Evolutionary conservation across 2,113 vertebrate species (phyloP).

Genomic region (Lontra canadensis): DNA sequence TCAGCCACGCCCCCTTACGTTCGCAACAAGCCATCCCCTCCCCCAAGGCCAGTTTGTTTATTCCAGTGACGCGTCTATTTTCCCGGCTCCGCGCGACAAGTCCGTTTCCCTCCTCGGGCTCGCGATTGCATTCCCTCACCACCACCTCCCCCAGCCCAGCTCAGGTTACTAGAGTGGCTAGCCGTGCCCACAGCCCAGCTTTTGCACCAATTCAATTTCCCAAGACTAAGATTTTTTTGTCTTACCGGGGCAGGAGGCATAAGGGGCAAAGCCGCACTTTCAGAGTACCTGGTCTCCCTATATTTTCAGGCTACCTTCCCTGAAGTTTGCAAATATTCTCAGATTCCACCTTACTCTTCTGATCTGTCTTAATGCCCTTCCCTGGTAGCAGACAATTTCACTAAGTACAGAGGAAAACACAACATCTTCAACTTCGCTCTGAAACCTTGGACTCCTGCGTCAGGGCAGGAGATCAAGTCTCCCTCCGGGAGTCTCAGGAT

Average conservation of each 20-base stretch:
- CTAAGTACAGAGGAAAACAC: not conserved
- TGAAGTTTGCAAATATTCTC: not conserved
- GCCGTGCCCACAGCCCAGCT: slow-evolving; percentile 41
- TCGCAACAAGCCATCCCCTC: slow-evolving; percentile 16
- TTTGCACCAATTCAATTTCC: slow-evolving; percentile 32
- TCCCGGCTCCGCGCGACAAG: slow-evolving; percentile 51
- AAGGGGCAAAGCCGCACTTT: not conserved
- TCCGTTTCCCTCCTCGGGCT: slow-evolving; percentile 56
- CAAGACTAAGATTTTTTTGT: slow-evolving; percentile 35
- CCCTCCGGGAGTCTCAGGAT: not conserved
- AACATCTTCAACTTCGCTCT: not conserved
- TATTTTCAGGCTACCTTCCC: not conserved
- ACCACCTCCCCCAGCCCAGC: slow-evolving; percentile 62
- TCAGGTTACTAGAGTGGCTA: slow-evolving; percentile 65
- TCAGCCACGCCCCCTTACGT: not conserved
- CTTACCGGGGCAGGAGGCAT: not conserved
- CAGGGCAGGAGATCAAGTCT: not conserved
- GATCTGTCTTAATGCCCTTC: not conserved
- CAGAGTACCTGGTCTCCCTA: not conserved
- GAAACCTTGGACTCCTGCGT: not conserved
- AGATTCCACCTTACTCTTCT: not conserved
- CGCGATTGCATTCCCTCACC: not conserved
- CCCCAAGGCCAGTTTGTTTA: slow-evolving; percentile 67
- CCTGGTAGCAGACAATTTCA: not conserved
- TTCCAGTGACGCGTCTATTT: slow-evolving; percentile 70